phyloP scores from a whole-genome alignment of 2,797 vertebrate species.

The Sparidentex hasta region DNA sequence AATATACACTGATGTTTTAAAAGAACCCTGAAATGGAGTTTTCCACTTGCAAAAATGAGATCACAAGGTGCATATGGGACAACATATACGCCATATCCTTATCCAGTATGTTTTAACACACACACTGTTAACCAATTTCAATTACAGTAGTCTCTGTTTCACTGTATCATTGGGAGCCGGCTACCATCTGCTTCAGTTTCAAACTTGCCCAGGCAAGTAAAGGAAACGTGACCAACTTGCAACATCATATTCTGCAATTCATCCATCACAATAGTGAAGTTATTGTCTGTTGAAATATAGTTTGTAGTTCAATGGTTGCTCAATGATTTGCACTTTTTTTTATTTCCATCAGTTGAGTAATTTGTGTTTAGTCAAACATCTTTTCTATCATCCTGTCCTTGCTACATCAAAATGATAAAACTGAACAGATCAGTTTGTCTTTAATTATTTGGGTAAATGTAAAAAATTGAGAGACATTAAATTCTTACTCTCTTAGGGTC shows the following conservation, averaged over 20 bases:
- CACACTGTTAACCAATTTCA: not conserved
- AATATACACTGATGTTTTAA: no score
- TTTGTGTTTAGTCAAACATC: not conserved
- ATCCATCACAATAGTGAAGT: not conserved
- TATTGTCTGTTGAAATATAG: not conserved
- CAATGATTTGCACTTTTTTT: not conserved
- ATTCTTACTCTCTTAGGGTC: not conserved
- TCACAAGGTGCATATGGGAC: no score
- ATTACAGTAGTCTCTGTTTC: not conserved
- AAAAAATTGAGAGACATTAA: no score
- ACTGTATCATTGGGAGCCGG: not conserved
- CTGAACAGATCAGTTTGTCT: not conserved
- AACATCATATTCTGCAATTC: not conserved
- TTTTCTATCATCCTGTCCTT: not conserved
- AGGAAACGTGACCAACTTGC: not conserved
- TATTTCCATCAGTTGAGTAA: not conserved
- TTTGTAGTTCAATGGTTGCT: not conserved
- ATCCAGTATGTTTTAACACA: not conserved
- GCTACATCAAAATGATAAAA: not conserved
- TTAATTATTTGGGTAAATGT: no score
- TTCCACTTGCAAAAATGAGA: no score
- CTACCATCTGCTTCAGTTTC: not conserved
- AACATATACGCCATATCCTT: no score
- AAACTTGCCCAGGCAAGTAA: not conserved
- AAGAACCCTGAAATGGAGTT: no score